These are phyloP conservation scores for Platysteira castanea DNA, from an alignment of 2,113 vertebrate genomes.

Conservation along the genomic window DNA sequence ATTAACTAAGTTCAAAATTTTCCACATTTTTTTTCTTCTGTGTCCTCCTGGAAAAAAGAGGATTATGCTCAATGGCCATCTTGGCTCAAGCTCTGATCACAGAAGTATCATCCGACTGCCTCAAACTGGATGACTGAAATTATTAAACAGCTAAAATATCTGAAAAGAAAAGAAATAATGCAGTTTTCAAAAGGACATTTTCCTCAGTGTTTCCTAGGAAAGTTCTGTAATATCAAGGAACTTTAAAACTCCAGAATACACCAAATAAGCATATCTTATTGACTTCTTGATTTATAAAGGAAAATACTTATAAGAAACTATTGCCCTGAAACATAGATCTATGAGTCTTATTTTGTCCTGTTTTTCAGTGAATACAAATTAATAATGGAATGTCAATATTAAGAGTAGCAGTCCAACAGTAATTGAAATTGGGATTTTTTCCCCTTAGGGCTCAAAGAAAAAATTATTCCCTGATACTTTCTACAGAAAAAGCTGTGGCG, in stretches of 20 bases:
- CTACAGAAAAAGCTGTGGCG: background rate
- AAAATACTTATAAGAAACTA: background rate
- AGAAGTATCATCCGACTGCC: background rate
- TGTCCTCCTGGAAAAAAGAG: background rate
- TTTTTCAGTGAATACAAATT: conserved; percentile 1
- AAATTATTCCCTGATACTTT: background rate
- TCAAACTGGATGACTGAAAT: background rate
- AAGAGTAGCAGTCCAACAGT: background rate
- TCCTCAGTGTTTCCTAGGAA: background rate
- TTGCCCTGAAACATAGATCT: background rate
- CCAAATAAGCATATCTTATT: background rate
- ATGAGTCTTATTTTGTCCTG: background rate
- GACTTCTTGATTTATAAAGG: background rate
- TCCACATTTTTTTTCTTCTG: background rate
- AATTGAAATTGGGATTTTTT: background rate
- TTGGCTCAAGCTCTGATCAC: background rate
- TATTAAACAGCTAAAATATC: background rate
- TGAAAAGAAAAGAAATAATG: background rate
- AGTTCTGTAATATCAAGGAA: background rate
- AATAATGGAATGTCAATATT: background rate
- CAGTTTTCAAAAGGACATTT: background rate
- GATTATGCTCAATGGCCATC: background rate
- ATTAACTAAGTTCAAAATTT: background rate
- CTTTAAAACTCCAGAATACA: background rate
- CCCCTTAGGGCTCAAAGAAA: background rate